Conservation (phyloP, 2,888 invertebrate genomes). For the Limnephilus rhombicus region DNA sequence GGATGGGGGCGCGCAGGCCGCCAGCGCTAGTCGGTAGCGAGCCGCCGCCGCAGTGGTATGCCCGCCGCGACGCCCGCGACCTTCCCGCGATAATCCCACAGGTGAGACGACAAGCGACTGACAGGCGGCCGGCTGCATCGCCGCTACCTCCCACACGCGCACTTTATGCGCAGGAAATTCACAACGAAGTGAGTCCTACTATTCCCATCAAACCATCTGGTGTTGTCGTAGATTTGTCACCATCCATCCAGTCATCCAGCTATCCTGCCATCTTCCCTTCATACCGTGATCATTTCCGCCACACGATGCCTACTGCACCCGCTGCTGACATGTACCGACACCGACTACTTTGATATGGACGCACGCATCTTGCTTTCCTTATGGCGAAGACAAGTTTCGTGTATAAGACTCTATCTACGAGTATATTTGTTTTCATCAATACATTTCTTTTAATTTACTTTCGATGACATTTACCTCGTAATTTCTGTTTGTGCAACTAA, state of each 20-base stretch:
- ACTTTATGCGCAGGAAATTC: constrained; percentile 65
- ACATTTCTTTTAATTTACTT: not conserved
- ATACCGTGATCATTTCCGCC: constrained; percentile 37
- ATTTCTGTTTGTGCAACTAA: not conserved
- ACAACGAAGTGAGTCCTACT: constrained; percentile 63
- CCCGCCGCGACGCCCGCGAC: constrained; percentile 41
- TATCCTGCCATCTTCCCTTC: constrained; percentile 2
- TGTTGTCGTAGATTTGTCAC: constrained; percentile 50
- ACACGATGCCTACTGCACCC: constrained; percentile 21
- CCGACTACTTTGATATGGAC: constrained; percentile 27
- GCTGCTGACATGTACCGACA: constrained; percentile 2
- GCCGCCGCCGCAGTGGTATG: constrained; percentile 67
- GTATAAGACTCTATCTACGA: not conserved
- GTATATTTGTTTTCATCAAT: not conserved
- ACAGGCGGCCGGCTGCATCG: constrained; percentile 54
- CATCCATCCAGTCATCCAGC: not conserved
- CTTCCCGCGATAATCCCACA: constrained; percentile 46
- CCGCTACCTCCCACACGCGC: constrained; percentile 47
- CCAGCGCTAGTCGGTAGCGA: constrained; percentile 67
- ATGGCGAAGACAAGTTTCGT: not conserved
- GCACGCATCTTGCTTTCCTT: constrained; percentile 13
- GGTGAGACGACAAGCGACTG: constrained; percentile 45
- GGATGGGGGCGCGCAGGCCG: constrained; percentile 72
- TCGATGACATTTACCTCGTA: not conserved
- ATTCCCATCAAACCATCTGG: constrained; percentile 29